Evolutionary conservation across 2,888 invertebrate genomes (phyloP).

Genomic region (Dorcus parallelipipedus): DNA sequence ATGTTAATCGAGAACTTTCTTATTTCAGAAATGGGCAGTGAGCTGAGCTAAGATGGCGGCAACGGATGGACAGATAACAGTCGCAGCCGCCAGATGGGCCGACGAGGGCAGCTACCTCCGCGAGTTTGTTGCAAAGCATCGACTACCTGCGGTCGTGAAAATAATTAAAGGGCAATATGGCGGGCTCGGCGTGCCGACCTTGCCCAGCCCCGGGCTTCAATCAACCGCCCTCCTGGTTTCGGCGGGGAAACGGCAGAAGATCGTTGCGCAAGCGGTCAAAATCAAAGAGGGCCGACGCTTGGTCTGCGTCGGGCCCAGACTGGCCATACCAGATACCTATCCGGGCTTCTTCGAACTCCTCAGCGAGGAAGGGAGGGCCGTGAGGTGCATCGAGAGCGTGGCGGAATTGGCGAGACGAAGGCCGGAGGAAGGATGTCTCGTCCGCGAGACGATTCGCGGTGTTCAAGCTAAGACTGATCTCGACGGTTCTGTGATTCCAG

Average conservation of each 20-base stretch:
- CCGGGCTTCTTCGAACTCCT: conserved; percentile 90
- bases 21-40: conserved; percentile 56
- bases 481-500: conserved; percentile 62
- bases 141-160: conserved; percentile 81
- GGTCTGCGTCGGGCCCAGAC: conserved; percentile 75
- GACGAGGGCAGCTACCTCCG: conserved; percentile 72
- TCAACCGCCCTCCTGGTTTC: conserved; percentile 83
- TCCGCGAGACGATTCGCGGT: conserved; percentile 73
- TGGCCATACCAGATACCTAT: conserved; percentile 88
- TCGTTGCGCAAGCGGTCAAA: conserved; percentile 85
- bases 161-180: conserved; percentile 93
- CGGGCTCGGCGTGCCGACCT: conserved; percentile 82
- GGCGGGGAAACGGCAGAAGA: conserved; percentile 80
- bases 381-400: conserved; percentile 78
- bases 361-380: conserved; percentile 90
- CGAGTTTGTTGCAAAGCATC: conserved; percentile 69
- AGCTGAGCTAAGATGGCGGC: conserved; percentile 66
- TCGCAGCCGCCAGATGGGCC: conserved; percentile 76
- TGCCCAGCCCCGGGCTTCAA: conserved; percentile 82
- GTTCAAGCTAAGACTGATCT: conserved; percentile 60
- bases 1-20: conserved; percentile 12
- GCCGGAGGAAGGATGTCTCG: conserved; percentile 71
- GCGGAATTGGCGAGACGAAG: conserved; percentile 75
- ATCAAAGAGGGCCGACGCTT: conserved; percentile 83
- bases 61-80: conserved; percentile 86